These are phyloP conservation scores for Cynopterus brachyotis DNA, from an alignment of 2,113 vertebrate species.

Conservation along the genomic window DNA sequence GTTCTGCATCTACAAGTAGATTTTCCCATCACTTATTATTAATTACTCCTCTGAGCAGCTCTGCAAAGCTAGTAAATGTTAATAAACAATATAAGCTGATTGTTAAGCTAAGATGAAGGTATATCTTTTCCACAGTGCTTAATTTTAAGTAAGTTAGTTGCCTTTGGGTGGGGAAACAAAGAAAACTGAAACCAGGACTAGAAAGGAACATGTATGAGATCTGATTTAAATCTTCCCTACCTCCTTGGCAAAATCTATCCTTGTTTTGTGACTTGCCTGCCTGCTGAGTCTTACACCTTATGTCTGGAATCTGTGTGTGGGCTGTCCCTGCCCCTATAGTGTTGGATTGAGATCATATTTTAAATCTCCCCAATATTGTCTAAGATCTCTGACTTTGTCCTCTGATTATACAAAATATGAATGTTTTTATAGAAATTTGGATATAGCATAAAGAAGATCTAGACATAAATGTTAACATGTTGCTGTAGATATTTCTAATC, in stretches of 20 bases:
- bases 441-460: background rate
- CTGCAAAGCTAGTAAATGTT: slow-evolving; percentile 46
- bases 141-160: background rate
- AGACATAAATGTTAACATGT: background rate
- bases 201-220: background rate
- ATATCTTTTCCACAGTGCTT: background rate
- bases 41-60: slow-evolving; percentile 10
- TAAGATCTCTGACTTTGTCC: background rate
- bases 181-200: background rate
- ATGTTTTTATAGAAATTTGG: background rate
- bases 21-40: slow-evolving; percentile 35
- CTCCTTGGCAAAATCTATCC: background rate
- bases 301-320: background rate
- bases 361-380: background rate
- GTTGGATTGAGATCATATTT: background rate
- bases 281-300: too few species aligned
- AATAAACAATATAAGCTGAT: slow-evolving; percentile 23
- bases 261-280: background rate
- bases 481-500: background rate
- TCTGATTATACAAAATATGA: background rate
- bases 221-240: background rate
- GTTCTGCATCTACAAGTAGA: background rate
- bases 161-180: background rate
- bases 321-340: background rate
- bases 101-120: slow-evolving; percentile 4